Base-by-base conservation (phyloP, 2,113 vertebrate species). In the Paedocypris sp. region DNA sequence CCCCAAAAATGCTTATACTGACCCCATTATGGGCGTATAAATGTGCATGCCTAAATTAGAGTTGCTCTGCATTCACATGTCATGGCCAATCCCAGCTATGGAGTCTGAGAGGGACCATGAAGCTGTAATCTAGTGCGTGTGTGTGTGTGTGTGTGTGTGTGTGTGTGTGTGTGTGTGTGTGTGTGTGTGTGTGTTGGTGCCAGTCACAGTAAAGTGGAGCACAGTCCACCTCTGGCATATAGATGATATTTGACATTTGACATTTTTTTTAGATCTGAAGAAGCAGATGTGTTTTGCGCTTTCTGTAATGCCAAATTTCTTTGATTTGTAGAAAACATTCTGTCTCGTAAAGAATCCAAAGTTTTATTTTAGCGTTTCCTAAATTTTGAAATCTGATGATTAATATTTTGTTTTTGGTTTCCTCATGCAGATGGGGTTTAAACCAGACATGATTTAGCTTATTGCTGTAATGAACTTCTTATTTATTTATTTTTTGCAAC, bases 11-110 rank as follows among this genome's bases (percentile, higher is more conserved):
- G 71, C 77, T 75, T 80, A 73, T 77, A 78, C 29, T 52, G 74
- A 74, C 82, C 79, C 82, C 82, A 85, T 83, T 84, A 83, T 77
- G 78, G 79, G 85, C 80, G 82, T 87, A 87, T 82, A 86, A 82
- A 80, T 77, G 83, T 85, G 82, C 79, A 77, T 75, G 80, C 82
- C 81, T 81, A 87, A 85, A 88, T 87, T 81, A 86, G 84, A 82
- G 81, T 80, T 79, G 83, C 77, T 67, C 80, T 46, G 80, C 78
- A 82, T 82, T 76, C 81, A 83, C 81, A 84, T 81, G 85, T 85
- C 77, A 80, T 67, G 28, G 74, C 69, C 81, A 80, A 82, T 85
- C 75, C 86, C 81, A 85, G 39, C 83, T 86, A 79, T 86, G 82
- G 83, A 80, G 72, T 75, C 64, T 82, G 81, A 84, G 73, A 76